A percentile compares a stretch with the other conserved stretches of the same genome.
These are phyloP conservation scores for Sigmodon hispidus DNA, from an alignment of 2,113 vertebrate genomes.

Conservation along the genomic window DNA sequence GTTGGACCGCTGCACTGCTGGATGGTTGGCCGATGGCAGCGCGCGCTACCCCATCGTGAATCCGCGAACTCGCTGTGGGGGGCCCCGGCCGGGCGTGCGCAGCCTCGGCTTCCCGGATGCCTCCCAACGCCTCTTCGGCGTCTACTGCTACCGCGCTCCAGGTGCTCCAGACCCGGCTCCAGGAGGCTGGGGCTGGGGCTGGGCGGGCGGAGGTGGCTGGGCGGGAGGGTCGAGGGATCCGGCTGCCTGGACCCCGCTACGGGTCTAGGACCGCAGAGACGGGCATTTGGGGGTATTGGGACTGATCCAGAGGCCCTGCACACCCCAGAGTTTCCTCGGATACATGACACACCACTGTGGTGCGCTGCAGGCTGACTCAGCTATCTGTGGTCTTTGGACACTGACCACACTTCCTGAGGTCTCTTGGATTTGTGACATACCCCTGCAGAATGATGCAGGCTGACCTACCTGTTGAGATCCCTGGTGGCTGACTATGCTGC, in stretches of 20 bases:
- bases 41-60: slow-evolving; percentile 97
- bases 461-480: not conserved
- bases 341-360: not conserved
- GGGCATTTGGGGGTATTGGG: not conserved
- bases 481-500: not conserved
- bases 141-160: slow-evolving; percentile 90
- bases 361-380: not conserved
- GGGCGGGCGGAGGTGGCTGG: slow-evolving; percentile 76
- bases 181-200: slow-evolving; percentile 76
- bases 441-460: not conserved
- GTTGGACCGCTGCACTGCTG: slow-evolving; percentile 94
- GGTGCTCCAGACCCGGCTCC: accelerated
- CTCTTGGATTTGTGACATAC: not conserved
- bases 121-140: slow-evolving; percentile 93
- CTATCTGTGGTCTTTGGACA: not conserved
- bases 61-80: slow-evolving; percentile 93
- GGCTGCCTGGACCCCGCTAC: slow-evolving; percentile 73
- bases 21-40: slow-evolving; percentile 95
- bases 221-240: slow-evolving; percentile 62
- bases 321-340: not conserved
- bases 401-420: not conserved
- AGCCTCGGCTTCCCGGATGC: slow-evolving; percentile 95
- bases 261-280: slow-evolving; percentile 71
- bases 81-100: slow-evolving; percentile 91
- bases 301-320: not conserved